Evolutionary conservation across 2,113 vertebrate genomes (phyloP).

Genomic region (Notothenia rossii): DNA sequence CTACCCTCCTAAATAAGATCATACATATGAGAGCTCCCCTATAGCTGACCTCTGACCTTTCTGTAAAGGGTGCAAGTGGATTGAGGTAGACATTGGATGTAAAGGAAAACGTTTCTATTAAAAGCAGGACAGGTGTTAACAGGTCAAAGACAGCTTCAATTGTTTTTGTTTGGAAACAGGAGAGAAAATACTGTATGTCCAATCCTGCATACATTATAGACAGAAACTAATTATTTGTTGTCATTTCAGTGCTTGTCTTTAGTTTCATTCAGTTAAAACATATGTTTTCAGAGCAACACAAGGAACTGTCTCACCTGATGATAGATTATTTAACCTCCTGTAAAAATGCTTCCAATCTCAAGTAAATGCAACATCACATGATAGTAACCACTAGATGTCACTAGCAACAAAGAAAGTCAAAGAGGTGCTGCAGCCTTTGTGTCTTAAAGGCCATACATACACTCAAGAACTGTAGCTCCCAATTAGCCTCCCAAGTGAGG

Average conservation of each 20-base stretch:
- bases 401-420: conserved; percentile 64
- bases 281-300: background rate
- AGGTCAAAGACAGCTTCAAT: background rate
- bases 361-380: conserved; percentile 7
- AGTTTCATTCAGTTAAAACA: background rate
- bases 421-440: conserved; percentile 51
- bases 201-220: background rate
- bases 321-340: background rate
- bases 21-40: background rate
- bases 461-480: conserved; percentile 26
- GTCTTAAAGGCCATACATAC: conserved; percentile 21
- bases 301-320: background rate
- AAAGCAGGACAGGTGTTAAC: background rate
- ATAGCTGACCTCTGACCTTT: conserved; percentile 19
- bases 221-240: background rate
- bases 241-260: background rate
- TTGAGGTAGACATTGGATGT: background rate
- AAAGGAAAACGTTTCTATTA: background rate
- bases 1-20: background rate
- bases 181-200: background rate
- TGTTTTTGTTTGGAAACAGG: background rate
- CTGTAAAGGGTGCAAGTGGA: background rate
- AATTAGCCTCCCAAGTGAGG: conserved; percentile 28
- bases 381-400: conserved; percentile 73
- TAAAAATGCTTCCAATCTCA: background rate